Base-by-base conservation (phyloP, 2,797 vertebrate species). In the Rhynchonycteris naso region DNA sequence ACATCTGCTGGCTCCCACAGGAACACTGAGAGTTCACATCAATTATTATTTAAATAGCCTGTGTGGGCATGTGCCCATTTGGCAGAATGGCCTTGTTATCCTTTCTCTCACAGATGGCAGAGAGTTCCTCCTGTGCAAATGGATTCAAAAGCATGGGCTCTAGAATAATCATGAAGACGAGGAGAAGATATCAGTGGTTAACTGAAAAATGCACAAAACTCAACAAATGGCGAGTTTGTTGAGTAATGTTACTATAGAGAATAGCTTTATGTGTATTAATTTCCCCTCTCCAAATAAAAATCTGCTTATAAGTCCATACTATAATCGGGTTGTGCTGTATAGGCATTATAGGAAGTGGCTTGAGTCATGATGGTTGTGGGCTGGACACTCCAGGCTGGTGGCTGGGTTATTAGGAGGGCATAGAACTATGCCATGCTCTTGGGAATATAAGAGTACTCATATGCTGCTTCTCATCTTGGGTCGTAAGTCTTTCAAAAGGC, bases 201-300 rank as follows among this genome's bases (percentile, higher is more conserved):
- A 76, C 75, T 79, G 47, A 33, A 92, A 95, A 89, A 33, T 15
- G 35, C 18, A 9, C 52, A 93, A 75, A 94, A 83, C 18, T 81
- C 52, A 83, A 56, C 56, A 84, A 35, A 69, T 14, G 43, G 43
- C 26, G 21, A 92, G 78, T 78, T 78, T 38, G 71, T 65, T 50
- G 52, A 93, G 43, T 89, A 72, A 56, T n/a, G 12, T 28, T 59
- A 59, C 33, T 74, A 26, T 4, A n/a, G n/a, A 69, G 50, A 76
- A 52, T 8, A 10, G 22, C 65, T 87, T 87, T 33, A 30, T 24
- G 19, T 26, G 38, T 21, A 76, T 65, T 75, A 82, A 79, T 82
- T 90, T 61, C 58, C 69, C 59, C 18, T 79, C 43, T n/a, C 9
- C 7, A 66, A 28, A 54, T 65, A 91, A 76, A 93, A 61, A 54